Percentiles rank a stretch among this genome's conserved stretches.
phyloP scores from a whole-genome alignment of 1,140 invertebrate species.

The Drosophila pallidifrons region DNA sequence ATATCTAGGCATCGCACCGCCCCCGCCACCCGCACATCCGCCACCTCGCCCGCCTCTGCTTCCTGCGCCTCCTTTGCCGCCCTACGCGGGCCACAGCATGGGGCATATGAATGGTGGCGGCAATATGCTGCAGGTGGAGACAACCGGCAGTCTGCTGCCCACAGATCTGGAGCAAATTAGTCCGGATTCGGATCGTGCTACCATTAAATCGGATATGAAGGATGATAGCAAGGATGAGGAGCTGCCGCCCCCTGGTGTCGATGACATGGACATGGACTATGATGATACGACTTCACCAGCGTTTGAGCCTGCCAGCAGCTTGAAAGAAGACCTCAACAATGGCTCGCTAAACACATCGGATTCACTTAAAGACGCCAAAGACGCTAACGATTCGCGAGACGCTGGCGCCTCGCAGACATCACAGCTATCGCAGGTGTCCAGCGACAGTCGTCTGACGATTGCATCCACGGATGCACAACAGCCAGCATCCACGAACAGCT shows the following conservation, averaged over 20 bases:
- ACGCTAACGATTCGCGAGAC: slow-evolving; percentile 51
- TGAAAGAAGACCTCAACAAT: slow-evolving; percentile 56
- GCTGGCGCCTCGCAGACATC: slow-evolving; percentile 85
- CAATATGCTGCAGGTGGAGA: slow-evolving; percentile 73
- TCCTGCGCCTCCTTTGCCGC: slow-evolving; percentile 86
- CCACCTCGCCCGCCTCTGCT: slow-evolving; percentile 86
- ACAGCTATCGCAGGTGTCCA: slow-evolving; percentile 87
- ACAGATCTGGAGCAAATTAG: slow-evolving; percentile 92
- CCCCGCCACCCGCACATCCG: slow-evolving; percentile 67
- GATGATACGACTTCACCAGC: slow-evolving; percentile 88
- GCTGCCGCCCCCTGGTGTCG: slow-evolving; percentile 78
- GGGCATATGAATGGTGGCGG: slow-evolving; percentile 85
- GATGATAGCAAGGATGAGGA: slow-evolving; percentile 76
- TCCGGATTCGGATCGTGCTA: slow-evolving; percentile 89
- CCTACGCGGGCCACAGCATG: slow-evolving; percentile 71
- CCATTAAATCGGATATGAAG: slow-evolving; percentile 85
- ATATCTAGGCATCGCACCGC: slow-evolving; percentile 92
- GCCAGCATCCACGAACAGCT: slow-evolving; percentile 10
- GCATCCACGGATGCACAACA: slow-evolving; percentile 55
- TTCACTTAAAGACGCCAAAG: slow-evolving; percentile 50
- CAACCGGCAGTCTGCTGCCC: slow-evolving; percentile 87
- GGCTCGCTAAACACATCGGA: slow-evolving; percentile 76
- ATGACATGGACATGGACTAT: slow-evolving; percentile 88
- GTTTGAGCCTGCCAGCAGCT: slow-evolving; percentile 86
- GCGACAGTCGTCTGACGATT: slow-evolving; percentile 86